Percentiles rank a stretch among this genome's conserved stretches.
These are phyloP conservation scores for Rhinatrema bivittatum DNA, from an alignment of 2,797 vertebrate species.

Conservation along the genomic window DNA sequence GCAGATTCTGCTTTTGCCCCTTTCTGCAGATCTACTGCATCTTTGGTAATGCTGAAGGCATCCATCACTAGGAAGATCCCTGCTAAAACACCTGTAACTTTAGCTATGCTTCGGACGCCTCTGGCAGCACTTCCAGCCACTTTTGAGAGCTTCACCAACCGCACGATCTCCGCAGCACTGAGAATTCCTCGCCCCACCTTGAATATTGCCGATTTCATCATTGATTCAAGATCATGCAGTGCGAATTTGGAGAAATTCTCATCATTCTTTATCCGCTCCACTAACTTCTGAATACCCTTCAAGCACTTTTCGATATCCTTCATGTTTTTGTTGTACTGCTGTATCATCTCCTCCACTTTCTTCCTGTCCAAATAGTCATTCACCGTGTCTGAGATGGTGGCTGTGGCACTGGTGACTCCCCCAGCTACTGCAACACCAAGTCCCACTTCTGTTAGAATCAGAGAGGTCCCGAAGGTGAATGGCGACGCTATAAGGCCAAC, in stretches of 20 bases:
- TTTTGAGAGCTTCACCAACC: slow-evolving; percentile 54
- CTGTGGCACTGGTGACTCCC: slow-evolving; percentile 53
- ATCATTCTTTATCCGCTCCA: slow-evolving; percentile 59
- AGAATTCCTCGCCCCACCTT: slow-evolving; percentile 56
- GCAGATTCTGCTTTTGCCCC: slow-evolving; percentile 65
- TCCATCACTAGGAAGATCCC: slow-evolving; percentile 65
- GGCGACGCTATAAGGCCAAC: slow-evolving; percentile 52
- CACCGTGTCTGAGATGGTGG: slow-evolving; percentile 55
- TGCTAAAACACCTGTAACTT: slow-evolving; percentile 59
- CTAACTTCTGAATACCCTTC: slow-evolving; percentile 45
- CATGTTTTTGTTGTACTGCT: slow-evolving; percentile 43
- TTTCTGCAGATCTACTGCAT: slow-evolving; percentile 56
- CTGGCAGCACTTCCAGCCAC: slow-evolving; percentile 55
- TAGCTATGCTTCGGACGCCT: slow-evolving; percentile 56
- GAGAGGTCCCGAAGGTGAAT: slow-evolving; percentile 45
- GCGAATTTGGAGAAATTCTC: too few relatives aligned
- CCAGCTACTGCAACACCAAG: slow-evolving; percentile 53
- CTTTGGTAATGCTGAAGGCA: slow-evolving; percentile 64
- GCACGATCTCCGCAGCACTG: slow-evolving; percentile 58
- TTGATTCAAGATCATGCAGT: too few relatives aligned
- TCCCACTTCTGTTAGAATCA: slow-evolving; percentile 51
- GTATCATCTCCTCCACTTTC: slow-evolving; percentile 34
- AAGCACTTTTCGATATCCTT: slow-evolving; percentile 46
- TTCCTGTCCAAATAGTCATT: slow-evolving; percentile 57
- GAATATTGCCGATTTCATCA: too few relatives aligned